These are phyloP conservation scores for Loris lydekkerianus DNA, from an alignment of 2,797 vertebrate genomes.

Conservation along the genomic window DNA sequence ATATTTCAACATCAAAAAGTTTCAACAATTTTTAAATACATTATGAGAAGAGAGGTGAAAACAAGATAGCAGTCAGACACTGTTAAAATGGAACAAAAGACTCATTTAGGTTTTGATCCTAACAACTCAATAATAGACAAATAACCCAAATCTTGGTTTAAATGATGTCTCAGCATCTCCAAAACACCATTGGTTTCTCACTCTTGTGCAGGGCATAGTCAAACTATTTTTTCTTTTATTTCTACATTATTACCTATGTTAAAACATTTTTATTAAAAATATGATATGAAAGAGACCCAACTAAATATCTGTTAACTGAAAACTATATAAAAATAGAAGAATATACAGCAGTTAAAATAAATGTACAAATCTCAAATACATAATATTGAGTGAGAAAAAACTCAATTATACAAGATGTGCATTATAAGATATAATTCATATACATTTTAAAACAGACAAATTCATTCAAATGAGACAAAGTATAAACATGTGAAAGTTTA, in stretches of 20 bases:
- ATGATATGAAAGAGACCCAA: not conserved
- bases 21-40: not conserved
- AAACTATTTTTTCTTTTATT: not conserved
- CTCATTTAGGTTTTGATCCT: too few relatives aligned
- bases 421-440: not conserved
- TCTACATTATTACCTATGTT: not conserved
- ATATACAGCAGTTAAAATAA: not conserved
- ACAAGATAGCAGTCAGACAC: not conserved
- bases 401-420: not conserved
- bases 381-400: not conserved
- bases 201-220: not conserved
- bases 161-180: not conserved
- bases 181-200: not conserved
- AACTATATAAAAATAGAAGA: not conserved
- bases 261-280: not conserved
- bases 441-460: not conserved
- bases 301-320: not conserved
- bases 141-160: not conserved
- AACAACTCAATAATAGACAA: too few relatives aligned
- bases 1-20: not conserved
- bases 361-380: not conserved
- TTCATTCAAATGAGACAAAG: not conserved
- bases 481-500: not conserved
- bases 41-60: not conserved
- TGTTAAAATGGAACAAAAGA: too few relatives aligned